Conservation (phyloP, 2,113 vertebrate genomes). For the Anarhynchus alexandrinus region DNA sequence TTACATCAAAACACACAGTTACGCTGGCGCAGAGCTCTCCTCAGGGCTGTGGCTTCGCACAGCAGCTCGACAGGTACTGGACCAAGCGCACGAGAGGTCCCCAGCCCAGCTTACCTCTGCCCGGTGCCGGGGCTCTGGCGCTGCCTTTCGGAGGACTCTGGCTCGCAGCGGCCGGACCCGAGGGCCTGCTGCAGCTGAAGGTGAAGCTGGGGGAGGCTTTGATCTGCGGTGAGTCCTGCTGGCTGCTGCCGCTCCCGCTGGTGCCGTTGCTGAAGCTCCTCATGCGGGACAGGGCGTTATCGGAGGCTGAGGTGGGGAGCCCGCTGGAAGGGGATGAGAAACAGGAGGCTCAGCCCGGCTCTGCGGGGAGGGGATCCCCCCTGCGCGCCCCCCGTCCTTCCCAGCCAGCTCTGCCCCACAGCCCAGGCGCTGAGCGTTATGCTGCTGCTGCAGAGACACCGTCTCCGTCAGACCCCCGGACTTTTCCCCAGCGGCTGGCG, state of each 20-base stretch:
- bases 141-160: constrained; percentile 58
- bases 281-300: constrained; percentile 75
- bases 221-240: constrained; percentile 82
- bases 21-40: rapidly evolving
- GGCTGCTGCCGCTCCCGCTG: constrained; percentile 70
- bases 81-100: constrained; percentile 41
- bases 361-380: not conserved
- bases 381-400: not conserved
- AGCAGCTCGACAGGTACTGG: constrained; percentile 62
- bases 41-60: constrained; percentile 39
- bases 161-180: constrained; percentile 10
- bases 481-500: not conserved
- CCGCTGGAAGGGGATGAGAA: constrained; percentile 62
- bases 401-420: no score
- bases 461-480: not conserved
- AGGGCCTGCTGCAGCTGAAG: constrained; percentile 74
- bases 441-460: not conserved
- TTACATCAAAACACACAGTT: not conserved
- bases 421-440: not conserved
- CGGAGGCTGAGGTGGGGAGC: constrained; percentile 78
- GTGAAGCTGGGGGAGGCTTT: constrained; percentile 87
- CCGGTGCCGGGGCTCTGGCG: constrained; percentile 67
- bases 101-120: constrained; percentile 86
- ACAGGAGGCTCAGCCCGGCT: not conserved
- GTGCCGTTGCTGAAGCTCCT: constrained; percentile 83